Evolutionary conservation across 1,140 invertebrate species (phyloP), one percentile per base, ranked within the genome.

Genomic region (Hyposmocoma kahamanoa): DNA sequence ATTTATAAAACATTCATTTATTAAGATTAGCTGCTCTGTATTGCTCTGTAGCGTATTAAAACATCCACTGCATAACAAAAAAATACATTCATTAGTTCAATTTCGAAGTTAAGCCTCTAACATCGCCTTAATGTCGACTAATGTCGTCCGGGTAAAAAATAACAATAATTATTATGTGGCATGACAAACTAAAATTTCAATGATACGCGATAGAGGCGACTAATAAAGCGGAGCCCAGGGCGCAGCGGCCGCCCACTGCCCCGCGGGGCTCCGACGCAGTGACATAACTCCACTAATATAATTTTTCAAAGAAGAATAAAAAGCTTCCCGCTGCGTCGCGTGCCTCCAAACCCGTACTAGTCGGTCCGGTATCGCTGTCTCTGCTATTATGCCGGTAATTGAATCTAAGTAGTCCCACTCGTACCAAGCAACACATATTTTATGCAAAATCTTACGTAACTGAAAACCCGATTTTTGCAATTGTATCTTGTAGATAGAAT

Each of bases 211-310:
- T 59, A 43, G 59, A 63, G 66, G 51, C 42, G 55, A 59, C 60
- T 76, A 76, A 76, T 72, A 66, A 65, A 47, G 66, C 22, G 32
- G 8, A n/a, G 6, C 47, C 34, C 53, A 49, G 50, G 20, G 49
- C 28, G 47, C 30, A 39, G 22, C 43, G 56, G 51, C 69, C 66
- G 62, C 72, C 64, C 64, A 67, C 67, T 45, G 64, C 47, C 58
- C 56, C 53, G 56, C 55, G 51, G 59, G 56, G 62, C 52, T 56
- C 58, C 18, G 38, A 41, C 38, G 49, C 59, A 59, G 60, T 68
- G 66, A 81, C 77, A 79, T 70, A 75, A 80, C 76, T 72, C 60
- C 63, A 47, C 76, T 66, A 84, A 78, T 82, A 84, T 65, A 71
- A 80, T 81, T 71, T 74, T 69, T 74, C 71, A 73, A 64, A 68